Percentiles rank a stretch among this genome's conserved stretches.
phyloP scores from a whole-genome alignment of 2,888 invertebrate genomes.

The Drosophila robusta region DNA sequence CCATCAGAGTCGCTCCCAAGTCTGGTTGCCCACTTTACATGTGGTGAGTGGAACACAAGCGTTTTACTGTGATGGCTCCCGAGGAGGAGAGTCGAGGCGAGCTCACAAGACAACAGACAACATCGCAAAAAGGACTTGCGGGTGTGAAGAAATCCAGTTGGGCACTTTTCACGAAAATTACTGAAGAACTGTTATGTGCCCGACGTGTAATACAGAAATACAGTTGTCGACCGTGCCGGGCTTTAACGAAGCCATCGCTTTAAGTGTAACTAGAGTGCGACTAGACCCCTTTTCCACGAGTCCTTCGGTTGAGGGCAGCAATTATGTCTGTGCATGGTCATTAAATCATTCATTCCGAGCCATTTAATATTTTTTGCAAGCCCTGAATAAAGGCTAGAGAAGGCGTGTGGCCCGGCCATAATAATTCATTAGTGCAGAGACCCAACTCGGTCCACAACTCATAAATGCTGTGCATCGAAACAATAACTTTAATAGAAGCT shows the following conservation, averaged over 20 bases:
- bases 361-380: conserved; percentile 79
- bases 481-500: conserved; percentile 69
- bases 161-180: conserved; percentile 64
- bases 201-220: conserved; percentile 56
- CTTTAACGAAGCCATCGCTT: conserved; percentile 10
- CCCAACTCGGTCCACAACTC: conserved; percentile 37
- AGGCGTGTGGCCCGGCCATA: conserved; percentile 56
- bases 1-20: conserved; percentile 34
- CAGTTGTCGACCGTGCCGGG: neutral
- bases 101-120: conserved; percentile 35
- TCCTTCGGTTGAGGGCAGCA: conserved; percentile 64
- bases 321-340: conserved; percentile 70
- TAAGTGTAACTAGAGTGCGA: conserved; percentile 15
- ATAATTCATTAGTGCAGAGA: conserved; percentile 74
- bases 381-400: conserved; percentile 18
- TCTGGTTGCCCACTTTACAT: conserved; percentile 35
- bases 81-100: conserved; percentile 36
- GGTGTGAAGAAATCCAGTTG: conserved; percentile 72
- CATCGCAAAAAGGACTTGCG: conserved; percentile 28
- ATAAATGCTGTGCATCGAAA: conserved; percentile 64
- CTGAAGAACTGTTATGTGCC: conserved; percentile 69
- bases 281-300: conserved; percentile 55
- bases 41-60: conserved; percentile 42
- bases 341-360: conserved; percentile 82
- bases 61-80: conserved; percentile 73